phyloP scores from a whole-genome alignment of 2,888 invertebrate species.

The Maniola hyperantus region DNA sequence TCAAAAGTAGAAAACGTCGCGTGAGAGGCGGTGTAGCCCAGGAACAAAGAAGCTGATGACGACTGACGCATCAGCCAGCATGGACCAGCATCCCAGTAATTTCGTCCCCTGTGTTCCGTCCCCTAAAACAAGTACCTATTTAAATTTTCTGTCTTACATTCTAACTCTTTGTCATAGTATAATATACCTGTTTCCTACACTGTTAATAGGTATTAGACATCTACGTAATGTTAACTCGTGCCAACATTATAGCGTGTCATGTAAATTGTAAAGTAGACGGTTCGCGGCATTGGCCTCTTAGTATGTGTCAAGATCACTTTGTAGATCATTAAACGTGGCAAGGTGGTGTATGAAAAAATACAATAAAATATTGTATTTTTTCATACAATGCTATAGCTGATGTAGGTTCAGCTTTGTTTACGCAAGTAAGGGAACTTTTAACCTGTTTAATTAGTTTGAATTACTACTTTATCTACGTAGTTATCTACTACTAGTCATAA shows the following conservation, averaged over 20 bases:
- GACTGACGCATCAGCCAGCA: too few relatives aligned
- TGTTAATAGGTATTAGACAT: not conserved
- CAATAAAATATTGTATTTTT: slow-evolving; percentile 33
- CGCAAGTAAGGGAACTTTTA: slow-evolving; percentile 7
- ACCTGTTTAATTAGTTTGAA: slow-evolving; percentile 15
- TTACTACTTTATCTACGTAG: not conserved
- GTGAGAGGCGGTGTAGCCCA: too few relatives aligned
- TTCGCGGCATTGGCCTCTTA: slow-evolving; percentile 36
- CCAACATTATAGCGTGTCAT: slow-evolving; percentile 19
- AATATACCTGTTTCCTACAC: not conserved
- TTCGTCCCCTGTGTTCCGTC: too few relatives aligned
- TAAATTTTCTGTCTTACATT: not conserved
- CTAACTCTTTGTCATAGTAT: not conserved
- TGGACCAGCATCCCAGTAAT: too few relatives aligned
- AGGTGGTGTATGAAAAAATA: too few relatives aligned
- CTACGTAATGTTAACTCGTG: slow-evolving; percentile 19
- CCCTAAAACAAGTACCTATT: too few relatives aligned
- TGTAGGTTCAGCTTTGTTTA: slow-evolving; percentile 15
- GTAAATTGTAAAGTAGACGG: slow-evolving; percentile 23
- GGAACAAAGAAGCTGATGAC: too few relatives aligned
- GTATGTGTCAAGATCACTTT: slow-evolving; percentile 37
- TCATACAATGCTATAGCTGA: slow-evolving; percentile 10
- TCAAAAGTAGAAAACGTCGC: too few relatives aligned
- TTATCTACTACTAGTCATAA: not conserved
- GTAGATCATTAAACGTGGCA: slow-evolving; percentile 33